Percentiles rank a stretch among this genome's conserved stretches.
Conservation (phyloP, 2,888 invertebrate genomes). For the Coelinius sp. region DNA sequence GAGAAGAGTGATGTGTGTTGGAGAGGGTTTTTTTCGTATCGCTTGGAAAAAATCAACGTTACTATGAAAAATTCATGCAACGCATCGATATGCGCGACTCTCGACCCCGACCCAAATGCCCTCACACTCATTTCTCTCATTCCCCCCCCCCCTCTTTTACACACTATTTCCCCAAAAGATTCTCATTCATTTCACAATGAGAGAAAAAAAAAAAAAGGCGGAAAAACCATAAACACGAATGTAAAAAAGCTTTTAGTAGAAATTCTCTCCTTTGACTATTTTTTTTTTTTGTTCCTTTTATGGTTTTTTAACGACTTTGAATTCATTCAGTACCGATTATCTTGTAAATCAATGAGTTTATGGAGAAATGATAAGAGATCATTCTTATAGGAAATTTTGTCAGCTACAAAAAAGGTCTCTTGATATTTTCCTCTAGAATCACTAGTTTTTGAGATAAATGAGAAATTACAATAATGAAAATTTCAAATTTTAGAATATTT, state of each 20-base stretch:
- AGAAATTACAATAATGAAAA: too few species aligned
- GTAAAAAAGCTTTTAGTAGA: constrained; percentile 32
- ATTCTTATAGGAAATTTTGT: too few species aligned
- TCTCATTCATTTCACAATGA: background rate
- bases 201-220: background rate
- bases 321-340: background rate
- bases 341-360: background rate
- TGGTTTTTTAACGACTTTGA: too few species aligned
- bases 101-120: constrained; percentile 65
- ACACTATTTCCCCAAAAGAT: constrained; percentile 19
- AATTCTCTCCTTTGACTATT: constrained; percentile 35
- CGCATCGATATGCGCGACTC: constrained; percentile 62
- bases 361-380: too few species aligned
- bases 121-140: constrained; percentile 17
- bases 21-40: background rate
- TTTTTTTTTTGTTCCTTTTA: constrained; percentile 44
- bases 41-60: constrained; percentile 5
- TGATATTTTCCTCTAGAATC: too few species aligned
- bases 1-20: too few species aligned
- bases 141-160: background rate
- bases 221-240: constrained; percentile 29
- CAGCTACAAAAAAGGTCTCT: too few species aligned
- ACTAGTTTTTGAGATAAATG: too few species aligned
- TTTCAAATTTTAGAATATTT: too few species aligned
- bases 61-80: constrained; percentile 61